Evolutionary conservation across 2,113 vertebrate species (phyloP), one percentile per base, ranked within the genome.

Genomic region (Scatophagus argus): DNA sequence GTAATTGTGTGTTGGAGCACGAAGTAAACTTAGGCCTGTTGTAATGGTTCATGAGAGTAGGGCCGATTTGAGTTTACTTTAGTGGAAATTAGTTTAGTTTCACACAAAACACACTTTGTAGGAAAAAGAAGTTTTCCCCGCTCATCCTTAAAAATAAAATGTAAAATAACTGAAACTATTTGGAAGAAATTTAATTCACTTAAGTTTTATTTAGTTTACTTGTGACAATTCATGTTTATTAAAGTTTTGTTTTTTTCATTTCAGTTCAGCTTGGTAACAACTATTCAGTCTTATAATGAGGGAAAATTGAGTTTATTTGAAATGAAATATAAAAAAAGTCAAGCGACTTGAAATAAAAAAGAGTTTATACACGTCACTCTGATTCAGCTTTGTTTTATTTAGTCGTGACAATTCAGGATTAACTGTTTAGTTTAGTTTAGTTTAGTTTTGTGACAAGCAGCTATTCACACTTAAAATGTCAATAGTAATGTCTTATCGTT

Each of bases 311-410:
- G n/a, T n/a, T n/a, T n/a, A n/a, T n/a, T n/a, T n/a, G n/a, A 52
- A 61, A 75, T 25, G 12, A 59, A 46, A 25, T 10, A 6, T 39
- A 4, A 23, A 60, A n/a, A 23, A 32, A 54, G 17, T 3, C 8
- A 58, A 58, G 21, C 10, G 0, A 47, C 17, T n/a, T 39, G 1
- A 41, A 74, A 74, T 3, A 62, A 47, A 17, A 10, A 66, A 66
- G 16, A 19, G 36, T 21, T 25, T 0, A 19, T 10, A 25, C 13
- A 23, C 4, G 12, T 25, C 17, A 1, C 0, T n/a, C 17, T 3
- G 21, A 47, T 10, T 27, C 5, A 52, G 5, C 29, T 56, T 31
- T 17, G 21, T 44, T 27, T 39, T 10, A 44, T 60, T 61, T 13
- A 62, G 16, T 51, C 43, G 38, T 36, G 49, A 17, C 5, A 14